Percentiles rank a stretch among this genome's conserved stretches.
Conservation (phyloP, 1,140 invertebrate genomes). For the Hermatobates lingyangjiaoensis region DNA sequence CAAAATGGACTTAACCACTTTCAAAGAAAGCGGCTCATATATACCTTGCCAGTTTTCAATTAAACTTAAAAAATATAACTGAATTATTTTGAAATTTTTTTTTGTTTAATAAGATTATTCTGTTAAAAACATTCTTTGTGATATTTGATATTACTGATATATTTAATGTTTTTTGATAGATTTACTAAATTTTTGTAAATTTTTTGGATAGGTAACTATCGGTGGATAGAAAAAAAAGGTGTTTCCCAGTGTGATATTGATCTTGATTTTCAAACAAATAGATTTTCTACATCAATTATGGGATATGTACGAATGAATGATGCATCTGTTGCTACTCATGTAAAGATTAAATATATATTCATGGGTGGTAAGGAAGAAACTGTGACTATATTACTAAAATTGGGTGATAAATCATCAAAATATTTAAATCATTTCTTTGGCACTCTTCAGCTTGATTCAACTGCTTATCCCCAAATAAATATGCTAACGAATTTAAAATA, state of each 20-base stretch:
- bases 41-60: too few relatives aligned
- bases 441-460: slow-evolving; percentile 42
- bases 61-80: too few relatives aligned
- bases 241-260: slow-evolving; percentile 47
- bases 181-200: too few relatives aligned
- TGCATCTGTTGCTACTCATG: slow-evolving; percentile 30
- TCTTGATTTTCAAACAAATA: slow-evolving; percentile 45
- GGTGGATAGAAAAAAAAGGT: slow-evolving; percentile 39
- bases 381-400: slow-evolving; percentile 39
- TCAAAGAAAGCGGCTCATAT: too few relatives aligned
- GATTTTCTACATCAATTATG: slow-evolving; percentile 38
- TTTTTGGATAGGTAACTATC: too few relatives aligned
- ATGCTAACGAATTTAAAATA: slow-evolving; percentile 43
- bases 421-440: slow-evolving; percentile 34
- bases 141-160: too few relatives aligned
- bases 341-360: slow-evolving; percentile 46
- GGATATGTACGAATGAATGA: slow-evolving; percentile 41
- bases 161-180: too few relatives aligned
- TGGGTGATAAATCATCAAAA: slow-evolving; percentile 41
- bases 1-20: too few relatives aligned
- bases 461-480: slow-evolving; percentile 55
- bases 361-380: slow-evolving; percentile 41
- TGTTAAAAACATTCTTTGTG: too few relatives aligned
- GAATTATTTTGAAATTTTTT: too few relatives aligned
- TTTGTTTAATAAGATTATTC: too few relatives aligned